phyloP scores from a whole-genome alignment of 1,140 invertebrate genomes.

The Armadillidium nasatum region DNA sequence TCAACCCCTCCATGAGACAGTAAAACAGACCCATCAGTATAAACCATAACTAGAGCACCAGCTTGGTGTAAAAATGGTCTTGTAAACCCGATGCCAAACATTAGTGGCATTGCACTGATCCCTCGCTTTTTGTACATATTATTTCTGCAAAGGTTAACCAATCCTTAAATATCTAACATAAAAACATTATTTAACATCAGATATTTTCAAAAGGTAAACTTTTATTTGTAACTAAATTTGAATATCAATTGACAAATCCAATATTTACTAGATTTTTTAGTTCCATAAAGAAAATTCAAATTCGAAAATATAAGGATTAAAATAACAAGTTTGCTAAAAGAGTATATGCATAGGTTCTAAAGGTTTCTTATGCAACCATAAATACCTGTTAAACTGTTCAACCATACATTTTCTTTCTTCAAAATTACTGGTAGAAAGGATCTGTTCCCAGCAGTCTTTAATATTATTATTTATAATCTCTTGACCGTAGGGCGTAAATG shows the following conservation, averaged over 20 bases:
- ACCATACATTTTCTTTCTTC: slow-evolving; percentile 45
- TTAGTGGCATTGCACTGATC: slow-evolving; percentile 76
- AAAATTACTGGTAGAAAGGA: slow-evolving; percentile 48
- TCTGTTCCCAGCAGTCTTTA: slow-evolving; percentile 52
- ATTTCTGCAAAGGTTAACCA: background rate
- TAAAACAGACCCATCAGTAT: slow-evolving; percentile 84
- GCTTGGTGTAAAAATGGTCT: slow-evolving; percentile 77
- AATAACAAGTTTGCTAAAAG: no score
- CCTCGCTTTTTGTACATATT: slow-evolving; percentile 65
- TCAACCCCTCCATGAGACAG: slow-evolving; percentile 87
- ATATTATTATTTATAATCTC: slow-evolving; percentile 51
- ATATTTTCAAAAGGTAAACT: background rate
- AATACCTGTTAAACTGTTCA: slow-evolving; percentile 50
- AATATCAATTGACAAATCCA: no score
- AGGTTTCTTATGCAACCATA: no score
- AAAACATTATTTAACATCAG: background rate
- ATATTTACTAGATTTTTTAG: no score
- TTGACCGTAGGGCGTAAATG: slow-evolving; percentile 51
- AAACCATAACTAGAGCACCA: slow-evolving; percentile 82
- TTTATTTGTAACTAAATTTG: background rate
- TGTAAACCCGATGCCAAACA: slow-evolving; percentile 83
- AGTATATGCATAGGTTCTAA: no score
- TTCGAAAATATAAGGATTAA: no score
- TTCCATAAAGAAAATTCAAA: no score
- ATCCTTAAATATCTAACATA: no score